Evolutionary conservation across 2,113 vertebrate species (phyloP).

Genomic region (Ardeotis arabs): DNA sequence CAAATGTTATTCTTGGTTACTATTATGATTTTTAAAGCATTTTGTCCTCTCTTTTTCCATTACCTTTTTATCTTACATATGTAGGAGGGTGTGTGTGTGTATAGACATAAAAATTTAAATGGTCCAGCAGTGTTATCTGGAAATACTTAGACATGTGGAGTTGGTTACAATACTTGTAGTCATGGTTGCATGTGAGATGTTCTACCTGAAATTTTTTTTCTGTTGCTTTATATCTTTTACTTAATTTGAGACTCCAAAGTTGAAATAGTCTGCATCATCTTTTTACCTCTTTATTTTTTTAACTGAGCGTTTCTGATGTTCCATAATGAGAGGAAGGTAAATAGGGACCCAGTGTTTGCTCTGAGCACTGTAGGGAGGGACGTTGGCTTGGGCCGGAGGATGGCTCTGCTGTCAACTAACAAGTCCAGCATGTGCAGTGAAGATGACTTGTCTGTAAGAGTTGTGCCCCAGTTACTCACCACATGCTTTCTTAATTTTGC

Average conservation of each 20-base stretch:
- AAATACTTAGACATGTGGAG: neutral
- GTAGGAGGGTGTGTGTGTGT: rapidly evolving
- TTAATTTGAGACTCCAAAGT: neutral
- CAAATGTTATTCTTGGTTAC: neutral
- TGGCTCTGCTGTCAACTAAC: neutral
- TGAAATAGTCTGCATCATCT: neutral
- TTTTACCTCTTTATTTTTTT: neutral
- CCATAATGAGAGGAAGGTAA: neutral
- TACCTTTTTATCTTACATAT: neutral
- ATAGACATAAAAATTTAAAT: neutral
- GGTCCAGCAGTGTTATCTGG: neutral
- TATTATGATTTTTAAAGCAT: neutral
- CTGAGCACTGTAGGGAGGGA: neutral
- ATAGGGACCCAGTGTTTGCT: neutral
- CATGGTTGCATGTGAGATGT: neutral
- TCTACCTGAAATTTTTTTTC: neutral
- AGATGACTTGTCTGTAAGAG: neutral
- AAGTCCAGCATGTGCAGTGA: neutral
- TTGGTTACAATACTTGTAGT: neutral
- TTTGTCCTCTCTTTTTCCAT: neutral
- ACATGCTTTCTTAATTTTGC: neutral
- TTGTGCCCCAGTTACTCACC: neutral
- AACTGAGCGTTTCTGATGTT: neutral
- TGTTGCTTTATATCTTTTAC: neutral
- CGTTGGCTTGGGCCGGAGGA: rapidly evolving